A percentile compares a stretch with the other conserved stretches of the same genome.
phyloP scores from a whole-genome alignment of 2,888 invertebrate species.

The Parascotia fuliginaria region DNA sequence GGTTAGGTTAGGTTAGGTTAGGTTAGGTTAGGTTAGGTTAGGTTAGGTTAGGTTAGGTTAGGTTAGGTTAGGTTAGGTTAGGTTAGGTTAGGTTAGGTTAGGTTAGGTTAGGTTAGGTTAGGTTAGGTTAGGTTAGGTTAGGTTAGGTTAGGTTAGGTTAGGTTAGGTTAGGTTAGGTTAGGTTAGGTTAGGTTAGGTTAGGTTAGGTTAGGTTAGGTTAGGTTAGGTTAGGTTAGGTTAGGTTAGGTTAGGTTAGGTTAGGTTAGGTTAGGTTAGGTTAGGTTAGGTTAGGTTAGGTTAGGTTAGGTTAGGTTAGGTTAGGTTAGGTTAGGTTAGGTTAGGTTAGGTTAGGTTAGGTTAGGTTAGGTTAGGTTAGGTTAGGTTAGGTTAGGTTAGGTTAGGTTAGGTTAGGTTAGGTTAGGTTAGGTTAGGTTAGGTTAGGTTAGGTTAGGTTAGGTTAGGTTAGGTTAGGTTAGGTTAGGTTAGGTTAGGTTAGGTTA shows the following conservation, averaged over 20 bases:
- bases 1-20: too few species aligned
- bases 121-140: too few species aligned
- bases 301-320: conserved; percentile 24
- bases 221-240: too few species aligned
- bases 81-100: too few species aligned
- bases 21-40: too few species aligned
- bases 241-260: background rate
- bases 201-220: too few species aligned
- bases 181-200: background rate
- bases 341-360: conserved; percentile 8
- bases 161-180: too few species aligned
- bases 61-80: too few species aligned
- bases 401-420: conserved; percentile 10
- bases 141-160: too few species aligned
- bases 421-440: conserved; percentile 12
- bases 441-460: conserved; percentile 12
- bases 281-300: conserved; percentile 1
- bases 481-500: conserved; percentile 12
- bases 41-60: too few species aligned
- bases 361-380: conserved; percentile 8
- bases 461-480: conserved; percentile 13
- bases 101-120: too few species aligned
- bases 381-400: conserved; percentile 9
- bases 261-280: background rate
- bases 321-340: conserved; percentile 14